These are phyloP conservation scores for Encarsia formosa DNA, from an alignment of 2,888 invertebrate genomes.

Conservation along the genomic window DNA sequence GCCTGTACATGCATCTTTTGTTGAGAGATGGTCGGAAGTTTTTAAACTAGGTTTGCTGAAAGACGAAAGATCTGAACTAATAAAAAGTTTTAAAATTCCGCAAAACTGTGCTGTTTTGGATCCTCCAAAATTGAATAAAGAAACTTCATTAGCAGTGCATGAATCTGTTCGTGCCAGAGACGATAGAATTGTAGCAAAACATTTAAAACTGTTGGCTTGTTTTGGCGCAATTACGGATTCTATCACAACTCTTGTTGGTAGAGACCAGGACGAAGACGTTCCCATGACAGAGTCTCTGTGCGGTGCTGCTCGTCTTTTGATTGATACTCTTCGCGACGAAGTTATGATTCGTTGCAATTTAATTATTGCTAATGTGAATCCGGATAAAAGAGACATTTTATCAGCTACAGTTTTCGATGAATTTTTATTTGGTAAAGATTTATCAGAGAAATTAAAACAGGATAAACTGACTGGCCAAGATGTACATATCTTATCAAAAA, in stretches of 20 bases:
- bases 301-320: not conserved
- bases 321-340: slow-evolving; percentile 1
- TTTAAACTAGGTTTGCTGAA: slow-evolving; percentile 4
- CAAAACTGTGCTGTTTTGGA: slow-evolving; percentile 9
- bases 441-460: not conserved
- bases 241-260: not conserved
- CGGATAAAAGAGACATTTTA: slow-evolving; percentile 6
- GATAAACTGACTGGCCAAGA: not conserved
- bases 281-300: not conserved
- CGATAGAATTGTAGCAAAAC: slow-evolving; percentile 8
- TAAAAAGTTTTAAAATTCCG: slow-evolving; percentile 2
- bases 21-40: slow-evolving; percentile 6
- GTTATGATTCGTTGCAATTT: slow-evolving; percentile 1
- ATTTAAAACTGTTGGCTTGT: slow-evolving; percentile 12
- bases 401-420: slow-evolving; percentile 1
- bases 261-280: not conserved
- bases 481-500: not conserved
- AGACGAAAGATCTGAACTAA: slow-evolving; percentile 1
- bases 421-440: no score
- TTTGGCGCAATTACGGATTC: slow-evolving; percentile 1
- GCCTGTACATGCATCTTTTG: slow-evolving; percentile 3
- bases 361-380: slow-evolving; percentile 17
- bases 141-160: slow-evolving; percentile 3
- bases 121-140: slow-evolving; percentile 16
- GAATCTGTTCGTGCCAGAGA: slow-evolving; percentile 2